Percentiles rank a stretch among this genome's conserved stretches.
Evolutionary conservation across 2,888 invertebrate genomes (phyloP).

Genomic region (Drosophila limbata): DNA sequence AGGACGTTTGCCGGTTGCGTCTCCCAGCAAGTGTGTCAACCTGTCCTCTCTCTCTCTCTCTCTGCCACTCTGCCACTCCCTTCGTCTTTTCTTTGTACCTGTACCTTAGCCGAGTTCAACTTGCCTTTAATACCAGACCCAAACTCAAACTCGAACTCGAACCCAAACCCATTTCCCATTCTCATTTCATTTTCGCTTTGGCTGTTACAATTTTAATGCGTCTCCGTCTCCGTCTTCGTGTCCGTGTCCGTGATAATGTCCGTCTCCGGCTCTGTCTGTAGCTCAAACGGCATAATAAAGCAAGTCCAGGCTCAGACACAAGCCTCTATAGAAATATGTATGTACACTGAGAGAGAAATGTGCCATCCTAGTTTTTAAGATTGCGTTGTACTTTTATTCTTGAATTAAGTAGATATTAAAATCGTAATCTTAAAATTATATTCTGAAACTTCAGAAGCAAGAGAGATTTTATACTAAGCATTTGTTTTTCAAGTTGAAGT

Average conservation of each 20-base stretch:
- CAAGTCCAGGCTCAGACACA: slow-evolving; percentile 19
- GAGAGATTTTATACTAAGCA: too few species aligned
- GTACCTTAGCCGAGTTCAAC: background rate
- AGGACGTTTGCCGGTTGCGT: slow-evolving; percentile 61
- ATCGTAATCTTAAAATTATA: too few species aligned
- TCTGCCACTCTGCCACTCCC: background rate
- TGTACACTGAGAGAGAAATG: background rate
- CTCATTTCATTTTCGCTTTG: slow-evolving; percentile 19
- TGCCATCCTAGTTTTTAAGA: too few species aligned
- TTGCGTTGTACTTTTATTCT: too few species aligned
- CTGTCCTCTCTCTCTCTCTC: slow-evolving; percentile 15
- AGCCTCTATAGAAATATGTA: slow-evolving; percentile 29
- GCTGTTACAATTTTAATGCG: slow-evolving; percentile 76
- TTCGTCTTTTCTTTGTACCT: slow-evolving; percentile 31
- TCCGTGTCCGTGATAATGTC: slow-evolving; percentile 1
- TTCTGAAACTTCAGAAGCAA: too few species aligned
- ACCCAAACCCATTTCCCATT: slow-evolving; percentile 7
- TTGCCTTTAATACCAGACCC: slow-evolving; percentile 16
- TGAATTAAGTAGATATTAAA: too few species aligned
- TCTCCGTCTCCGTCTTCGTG: slow-evolving; percentile 40
- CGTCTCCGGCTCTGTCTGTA: slow-evolving; percentile 25
- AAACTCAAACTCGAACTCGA: too few species aligned
- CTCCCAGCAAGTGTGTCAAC: slow-evolving; percentile 60
- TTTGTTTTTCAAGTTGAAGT: too few species aligned
- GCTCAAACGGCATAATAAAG: slow-evolving; percentile 75